Evolutionary conservation across 2,113 vertebrate genomes (phyloP).

Genomic region (Dromaius novaehollandiae): DNA sequence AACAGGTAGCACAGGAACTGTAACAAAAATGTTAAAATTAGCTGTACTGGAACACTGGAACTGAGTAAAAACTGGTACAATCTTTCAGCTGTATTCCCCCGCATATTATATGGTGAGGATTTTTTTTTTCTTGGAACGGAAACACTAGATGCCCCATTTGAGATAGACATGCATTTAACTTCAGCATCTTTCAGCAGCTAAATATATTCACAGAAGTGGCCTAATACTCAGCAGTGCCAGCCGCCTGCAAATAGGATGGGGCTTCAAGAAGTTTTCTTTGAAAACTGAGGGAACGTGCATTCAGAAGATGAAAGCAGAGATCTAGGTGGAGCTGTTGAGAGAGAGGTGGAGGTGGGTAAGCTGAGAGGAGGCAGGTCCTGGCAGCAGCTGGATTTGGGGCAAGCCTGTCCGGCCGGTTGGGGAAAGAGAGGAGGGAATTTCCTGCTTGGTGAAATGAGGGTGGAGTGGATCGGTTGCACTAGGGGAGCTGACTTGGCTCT

Average conservation of each 20-base stretch:
- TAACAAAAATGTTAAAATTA: constrained; percentile 49
- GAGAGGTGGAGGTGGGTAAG: constrained; percentile 40
- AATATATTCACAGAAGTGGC: neutral
- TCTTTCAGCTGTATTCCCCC: neutral
- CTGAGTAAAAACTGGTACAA: neutral
- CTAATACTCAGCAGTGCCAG: neutral
- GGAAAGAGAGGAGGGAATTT: constrained; percentile 66
- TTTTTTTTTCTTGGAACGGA: neutral
- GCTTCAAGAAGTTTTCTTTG: neutral
- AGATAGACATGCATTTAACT: neutral
- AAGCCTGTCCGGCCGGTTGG: constrained; percentile 59
- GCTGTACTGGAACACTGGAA: neutral
- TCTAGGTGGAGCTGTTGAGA: constrained; percentile 63
- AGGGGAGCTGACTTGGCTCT: constrained; percentile 57
- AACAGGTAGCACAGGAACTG: constrained; percentile 52
- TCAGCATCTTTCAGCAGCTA: neutral
- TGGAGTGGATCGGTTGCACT: constrained; percentile 42
- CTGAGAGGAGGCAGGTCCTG: constrained; percentile 56
- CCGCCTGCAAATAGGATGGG: neutral
- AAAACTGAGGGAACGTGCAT: constrained; percentile 6
- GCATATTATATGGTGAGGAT: accelerated
- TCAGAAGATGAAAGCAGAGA: constrained; percentile 58
- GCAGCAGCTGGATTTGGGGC: constrained; percentile 42
- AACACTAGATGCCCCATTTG: neutral
- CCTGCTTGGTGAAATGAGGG: constrained; percentile 60